A percentile compares a stretch with the other conserved stretches of the same genome.
phyloP scores from a whole-genome alignment of 2,113 vertebrate genomes.

The Rattus norvegicus region GRCr8 NC_086034.1:84679001-84679500 shows the following conservation, averaged over 20 bases:
- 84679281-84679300: background rate
- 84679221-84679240: background rate
- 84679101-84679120: background rate
- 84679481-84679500: too few species aligned
- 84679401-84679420: background rate
- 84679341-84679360: background rate
- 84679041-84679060: background rate
- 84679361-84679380: background rate
- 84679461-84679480: too few species aligned
- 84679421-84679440: too few species aligned
- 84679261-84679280: too few species aligned
- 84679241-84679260: background rate
- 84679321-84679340: background rate
- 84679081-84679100: background rate
- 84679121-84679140: background rate
- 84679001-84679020: background rate
- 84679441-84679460: too few species aligned
- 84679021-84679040: background rate
- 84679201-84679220: background rate
- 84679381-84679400: background rate
- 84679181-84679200: background rate
- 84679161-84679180: background rate
- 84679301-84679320: background rate
- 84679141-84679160: background rate
- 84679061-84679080: background rate